Percentiles rank a stretch among this genome's conserved stretches.
Conservation (phyloP, 2,888 invertebrate species). For the Glyphotaelius pellucidus region DNA sequence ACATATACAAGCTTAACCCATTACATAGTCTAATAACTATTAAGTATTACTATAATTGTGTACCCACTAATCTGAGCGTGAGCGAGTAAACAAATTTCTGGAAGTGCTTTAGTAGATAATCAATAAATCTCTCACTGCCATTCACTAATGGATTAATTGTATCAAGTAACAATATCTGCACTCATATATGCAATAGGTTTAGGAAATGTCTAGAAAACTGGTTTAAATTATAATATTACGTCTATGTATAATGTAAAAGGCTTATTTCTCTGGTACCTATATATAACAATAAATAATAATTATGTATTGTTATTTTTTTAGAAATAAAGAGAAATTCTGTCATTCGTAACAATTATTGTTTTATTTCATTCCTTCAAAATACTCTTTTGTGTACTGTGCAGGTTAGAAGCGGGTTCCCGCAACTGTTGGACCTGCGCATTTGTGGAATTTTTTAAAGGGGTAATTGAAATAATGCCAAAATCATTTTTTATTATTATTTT, state of each 20-base stretch:
- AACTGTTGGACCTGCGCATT: too few species aligned
- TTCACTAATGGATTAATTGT: not conserved
- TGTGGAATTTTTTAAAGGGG: too few species aligned
- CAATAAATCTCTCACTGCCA: not conserved
- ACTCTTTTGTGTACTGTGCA: not conserved
- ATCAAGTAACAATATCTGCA: not conserved
- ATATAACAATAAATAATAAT: conserved; percentile 5
- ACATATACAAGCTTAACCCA: not conserved
- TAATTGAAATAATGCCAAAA: too few species aligned
- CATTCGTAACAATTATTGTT: not conserved
- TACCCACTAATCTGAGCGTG: not conserved
- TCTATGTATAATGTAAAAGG: conserved; percentile 1
- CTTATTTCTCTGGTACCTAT: not conserved
- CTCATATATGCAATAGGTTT: not conserved
- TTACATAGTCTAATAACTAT: not conserved
- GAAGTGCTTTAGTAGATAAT: conserved; percentile 2
- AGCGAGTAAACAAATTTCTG: not conserved
- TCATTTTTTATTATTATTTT: too few species aligned
- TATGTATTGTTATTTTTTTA: conserved; percentile 26
- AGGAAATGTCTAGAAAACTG: conserved; percentile 13
- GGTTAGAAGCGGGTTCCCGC: too few species aligned
- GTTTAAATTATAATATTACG: not conserved
- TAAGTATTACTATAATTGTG: not conserved
- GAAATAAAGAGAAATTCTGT: conserved; percentile 30
- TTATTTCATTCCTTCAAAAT: not conserved